Evolutionary conservation across 2,888 invertebrate species (phyloP).

Genomic region (Vesta saturnalis): DNA sequence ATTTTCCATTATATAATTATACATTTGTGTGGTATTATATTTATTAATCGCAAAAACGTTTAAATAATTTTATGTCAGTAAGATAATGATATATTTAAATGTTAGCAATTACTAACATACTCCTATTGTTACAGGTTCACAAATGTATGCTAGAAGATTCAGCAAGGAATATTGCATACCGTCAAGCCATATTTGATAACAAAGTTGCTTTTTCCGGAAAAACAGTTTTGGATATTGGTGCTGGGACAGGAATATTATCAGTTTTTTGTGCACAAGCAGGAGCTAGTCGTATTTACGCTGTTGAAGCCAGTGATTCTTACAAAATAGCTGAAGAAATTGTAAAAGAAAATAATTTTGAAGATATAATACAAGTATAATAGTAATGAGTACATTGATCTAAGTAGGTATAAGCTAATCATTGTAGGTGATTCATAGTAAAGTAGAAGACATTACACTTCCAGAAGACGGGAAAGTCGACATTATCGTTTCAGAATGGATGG

Average conservation of each 20-base stretch:
- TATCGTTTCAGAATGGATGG: slow-evolving; percentile 98
- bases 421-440: slow-evolving; percentile 76
- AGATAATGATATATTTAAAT: too few species aligned
- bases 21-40: too few species aligned
- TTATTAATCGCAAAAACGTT: too few species aligned
- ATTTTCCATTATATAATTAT: too few species aligned
- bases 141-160: slow-evolving; percentile 82
- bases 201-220: slow-evolving; percentile 76
- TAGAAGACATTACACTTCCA: slow-evolving; percentile 79
- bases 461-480: slow-evolving; percentile 79
- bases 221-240: slow-evolving; percentile 86
- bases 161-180: slow-evolving; percentile 81
- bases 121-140: slow-evolving; percentile 70
- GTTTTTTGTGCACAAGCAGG: slow-evolving; percentile 91
- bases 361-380: slow-evolving; percentile 70
- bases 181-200: slow-evolving; percentile 78
- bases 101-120: neutral
- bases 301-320: slow-evolving; percentile 82
- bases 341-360: slow-evolving; percentile 74
- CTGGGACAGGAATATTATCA: slow-evolving; percentile 89
- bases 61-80: too few species aligned
- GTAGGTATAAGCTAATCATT: slow-evolving; percentile 39
- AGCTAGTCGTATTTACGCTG: slow-evolving; percentile 86
- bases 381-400: neutral
- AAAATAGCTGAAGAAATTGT: slow-evolving; percentile 72